Evolutionary conservation across 1,140 invertebrate genomes (phyloP), one percentile per base, ranked within the genome.

Genomic region (Lasioglossum albipes): DNA sequence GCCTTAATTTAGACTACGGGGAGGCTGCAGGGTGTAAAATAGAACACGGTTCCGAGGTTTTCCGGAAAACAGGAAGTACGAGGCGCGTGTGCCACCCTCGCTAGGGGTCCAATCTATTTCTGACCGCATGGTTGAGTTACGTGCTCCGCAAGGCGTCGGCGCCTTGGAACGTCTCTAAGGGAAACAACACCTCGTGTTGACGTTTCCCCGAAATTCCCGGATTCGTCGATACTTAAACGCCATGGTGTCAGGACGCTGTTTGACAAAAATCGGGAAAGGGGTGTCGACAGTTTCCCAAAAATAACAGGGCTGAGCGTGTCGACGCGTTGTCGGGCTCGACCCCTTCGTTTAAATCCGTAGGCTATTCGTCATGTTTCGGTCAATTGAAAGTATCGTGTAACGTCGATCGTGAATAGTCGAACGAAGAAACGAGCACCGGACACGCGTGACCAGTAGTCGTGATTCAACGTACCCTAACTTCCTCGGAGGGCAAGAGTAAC

Each of bases 171-270:
- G 49, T 72, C 68, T 20, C 42, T 62, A 10, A 76, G 75, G 22
- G 49, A 75, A 88, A 27, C 27, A 87, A 83, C 67, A 83, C 10
- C 13, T 59, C 5, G 78, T 83, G 83, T 86, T 86, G 86, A 83
- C 82, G 75, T 87, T 85, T 84, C 84, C 81, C 86, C 64, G 68
- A 84, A 86, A 85, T 77, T 74, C 41, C 41, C 52, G 22, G 59
- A 76, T 57, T 75, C 74, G 27, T 70, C 16, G 57, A 20, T 57
- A 57, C 18, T 54, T 13, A 66, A 66, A 82, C 49, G 52, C 69
- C 84, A 57, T 18, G 22, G 20, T 76, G 57, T 59, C 20, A n/a
- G 52, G 3, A n/a, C 57, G 6, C n/a, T 20, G n/a, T 6, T 20
- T n/a, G 57, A 59, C 18, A n/a, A 9, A n/a, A 59, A 59, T 18